Evolutionary conservation across 2,888 invertebrate genomes (phyloP), one percentile per base, ranked within the genome.

Genomic region (Conchocele bisecta): DNA sequence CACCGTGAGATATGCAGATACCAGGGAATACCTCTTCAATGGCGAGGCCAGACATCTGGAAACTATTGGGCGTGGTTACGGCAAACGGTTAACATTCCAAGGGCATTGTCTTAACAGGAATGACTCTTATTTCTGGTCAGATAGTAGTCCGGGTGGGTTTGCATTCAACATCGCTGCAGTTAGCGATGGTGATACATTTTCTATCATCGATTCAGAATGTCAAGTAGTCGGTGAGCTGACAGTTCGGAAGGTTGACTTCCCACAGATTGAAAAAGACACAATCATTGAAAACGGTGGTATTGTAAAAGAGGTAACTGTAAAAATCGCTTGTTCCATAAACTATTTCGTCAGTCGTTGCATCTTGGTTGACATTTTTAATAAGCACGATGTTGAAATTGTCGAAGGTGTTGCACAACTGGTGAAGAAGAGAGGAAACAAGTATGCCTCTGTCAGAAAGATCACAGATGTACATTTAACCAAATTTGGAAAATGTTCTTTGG

Each of bases 41-140:
- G 94, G 94, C n/a, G 93, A 93, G 86, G 94, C 95, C 35, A 92
- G 95, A 58, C 93, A 93, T 7, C 92, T 95, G 63, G 93, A 93
- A 79, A 93, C 93, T 29, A 94, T 95, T 82, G 95, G 95, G 0
- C 93, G 94, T 84, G 95, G 95, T 9, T 95, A 94, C 88, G 94
- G 95, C 6, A 93, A 95, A 69, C 93, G 95, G 46, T 92, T 95
- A 73, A 95, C 95, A 1, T 95, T 95, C 91, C 93, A 94, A 85
- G 93, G 94, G 1, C 92, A 93, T 61, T 92, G 92, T 46, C 92
- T 94, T 44, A 95, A 95, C 89, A 92, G 93, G 53, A 88, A 87
- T 60, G 82, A 85, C 60, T 94, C 95, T 88, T 95, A 94, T 90
- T 95, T 95, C 92, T 95, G 95, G 95, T 94, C 95, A 26, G 95